Base-by-base conservation (phyloP, 2,113 vertebrate species). In the Forbesichthys agassizii region DNA sequence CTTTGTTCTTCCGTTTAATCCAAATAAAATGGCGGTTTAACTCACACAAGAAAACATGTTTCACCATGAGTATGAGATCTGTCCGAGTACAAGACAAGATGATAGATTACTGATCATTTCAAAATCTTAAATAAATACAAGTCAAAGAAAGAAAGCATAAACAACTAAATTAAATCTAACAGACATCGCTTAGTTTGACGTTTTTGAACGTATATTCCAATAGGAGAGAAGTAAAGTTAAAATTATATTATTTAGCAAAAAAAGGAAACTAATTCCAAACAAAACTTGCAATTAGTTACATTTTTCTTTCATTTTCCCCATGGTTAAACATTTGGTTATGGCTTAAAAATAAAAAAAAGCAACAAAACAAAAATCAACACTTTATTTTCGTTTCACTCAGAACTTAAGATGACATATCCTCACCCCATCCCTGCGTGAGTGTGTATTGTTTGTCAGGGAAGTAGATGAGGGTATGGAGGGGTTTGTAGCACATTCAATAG, bases 1-100 rank as follows among this genome's bases (percentile, higher is more conserved):
- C 61, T 33, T 33, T 16, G 70, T 60, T 47, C 27, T 70, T 64
- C 71, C 68, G 68, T 42, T 58, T 27, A 36, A 56, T 84, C 80
- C 71, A 82, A 87, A 83, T 78, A 74, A 84, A 85, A 84, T 75
- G 76, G 82, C 51, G 63, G 78, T 72, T 87, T 84, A 77, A 89
- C 78, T 88, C 75, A 77, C 81, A 90, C 85, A 88, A 90, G 75
- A 88, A 85, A 90, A 89, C 81, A 78, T 79, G 71, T 85, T 89
- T 89, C 87, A 89, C 87, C 82, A 90, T 85, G 86, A 86, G 83
- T 71, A 80, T 85, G 84, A 88, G 80, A 81, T 82, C 81, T 77
- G 82, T 86, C 78, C 36, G 82, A 84, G 86, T 81, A 88, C 84
- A 82, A 88, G 79, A 88, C 83, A 84, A 86, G 75, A 77, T 88